Base-by-base conservation (phyloP, 2,888 invertebrate genomes). In the Nomada ruficornis region DNA sequence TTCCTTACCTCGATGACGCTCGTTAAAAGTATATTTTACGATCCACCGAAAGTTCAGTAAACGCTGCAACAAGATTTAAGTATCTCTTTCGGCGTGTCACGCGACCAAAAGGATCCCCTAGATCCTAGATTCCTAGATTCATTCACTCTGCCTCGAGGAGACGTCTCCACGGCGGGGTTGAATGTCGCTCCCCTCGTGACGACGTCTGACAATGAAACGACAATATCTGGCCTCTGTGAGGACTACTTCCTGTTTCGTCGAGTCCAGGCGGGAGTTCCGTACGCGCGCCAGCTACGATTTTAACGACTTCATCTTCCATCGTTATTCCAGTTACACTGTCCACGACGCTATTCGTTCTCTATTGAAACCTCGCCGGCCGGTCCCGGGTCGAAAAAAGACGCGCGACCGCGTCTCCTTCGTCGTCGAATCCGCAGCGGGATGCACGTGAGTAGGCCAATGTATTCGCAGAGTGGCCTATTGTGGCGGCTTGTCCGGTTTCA, bases 401-500 rank as follows among this genome's bases (percentile, higher is more conserved):
- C 70, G 68, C 79, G 75, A 67, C 65, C 65, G 50, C 74, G 80
- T 73, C 77, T 69, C 70, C 74, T 80, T 71, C 15, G 77, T 79
- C 68, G 68, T 57, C 54, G 64, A 75, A 75, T 77, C 73, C 83
- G 74, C 67, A 70, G 73, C 42, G 57, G 73, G 70, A 71, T 60
- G 67, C 44, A 60, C 60, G 76, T 60, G 57, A 29, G 57, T 23
- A 63, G 44, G 54, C 42, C 69, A 20, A 71, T 69, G 65, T 75
- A 42, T 73, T 70, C 68, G 80, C 73, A 64, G 65, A 71, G 71
- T 71, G 77, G 73, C 74, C 84, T 87, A 89, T 87, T 89, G 88
- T 89, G 84, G 77, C 83, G 89, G 86, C 81, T 82, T 79, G 80
- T 85, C 59, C 67, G 71, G 74, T 57, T 57, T 84, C 88, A 90